A percentile compares a stretch with the other conserved stretches of the same genome.
phyloP scores from a whole-genome alignment of 2,888 invertebrate genomes.

The Cylloceria caligata region DNA sequence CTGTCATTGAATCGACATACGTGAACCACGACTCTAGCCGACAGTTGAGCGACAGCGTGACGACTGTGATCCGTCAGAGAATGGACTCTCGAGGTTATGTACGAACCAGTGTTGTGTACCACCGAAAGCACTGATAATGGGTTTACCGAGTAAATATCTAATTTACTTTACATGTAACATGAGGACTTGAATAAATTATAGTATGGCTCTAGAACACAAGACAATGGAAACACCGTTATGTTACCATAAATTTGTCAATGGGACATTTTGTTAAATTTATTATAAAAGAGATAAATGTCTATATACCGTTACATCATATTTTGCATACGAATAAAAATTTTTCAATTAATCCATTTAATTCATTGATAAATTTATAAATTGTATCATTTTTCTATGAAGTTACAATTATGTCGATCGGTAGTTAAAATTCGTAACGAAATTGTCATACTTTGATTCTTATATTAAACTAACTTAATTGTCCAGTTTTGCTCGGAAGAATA shows the following conservation, averaged over 20 bases:
- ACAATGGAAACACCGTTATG: not conserved
- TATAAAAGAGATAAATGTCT: not conserved
- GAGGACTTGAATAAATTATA: not conserved
- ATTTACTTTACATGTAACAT: not conserved
- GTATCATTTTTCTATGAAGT: no score
- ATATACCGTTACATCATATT: not conserved
- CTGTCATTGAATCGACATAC: slow-evolving; percentile 40
- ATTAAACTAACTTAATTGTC: no score
- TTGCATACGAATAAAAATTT: no score
- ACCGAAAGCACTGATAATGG: slow-evolving; percentile 33
- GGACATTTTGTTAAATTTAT: not conserved
- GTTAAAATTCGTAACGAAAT: no score
- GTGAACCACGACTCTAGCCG: slow-evolving; percentile 47
- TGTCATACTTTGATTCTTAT: no score
- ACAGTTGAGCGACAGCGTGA: slow-evolving; percentile 57
- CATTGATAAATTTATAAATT: no score
- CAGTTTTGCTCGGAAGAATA: no score
- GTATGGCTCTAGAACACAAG: not conserved
- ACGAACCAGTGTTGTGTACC: slow-evolving; percentile 32
- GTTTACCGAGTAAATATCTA: slow-evolving; percentile 8
- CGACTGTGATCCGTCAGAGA: slow-evolving; percentile 59
- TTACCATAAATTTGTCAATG: not conserved
- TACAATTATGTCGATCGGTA: no score
- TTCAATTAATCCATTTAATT: no score
- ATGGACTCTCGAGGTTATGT: slow-evolving; percentile 50